Percentiles rank a stretch among this genome's conserved stretches.
Evolutionary conservation across 2,797 vertebrate species (phyloP).

Genomic region (Onychomys leucogaster): DNA sequence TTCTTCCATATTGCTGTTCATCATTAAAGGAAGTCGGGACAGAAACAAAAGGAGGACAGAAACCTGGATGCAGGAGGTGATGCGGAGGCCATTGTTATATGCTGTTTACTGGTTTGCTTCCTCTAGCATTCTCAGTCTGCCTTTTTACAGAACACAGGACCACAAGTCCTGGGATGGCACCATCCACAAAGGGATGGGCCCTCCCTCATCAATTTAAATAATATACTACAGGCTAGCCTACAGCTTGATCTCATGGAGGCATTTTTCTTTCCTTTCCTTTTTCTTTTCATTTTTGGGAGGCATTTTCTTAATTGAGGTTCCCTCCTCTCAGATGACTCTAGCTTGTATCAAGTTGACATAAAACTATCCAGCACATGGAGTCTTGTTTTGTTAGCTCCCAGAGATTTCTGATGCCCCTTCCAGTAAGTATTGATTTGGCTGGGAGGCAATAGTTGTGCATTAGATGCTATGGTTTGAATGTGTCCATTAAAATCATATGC

Average conservation of each 20-base stretch:
- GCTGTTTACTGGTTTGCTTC: background rate
- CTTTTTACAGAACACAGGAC: background rate
- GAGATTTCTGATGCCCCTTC: background rate
- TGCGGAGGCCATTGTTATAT: background rate
- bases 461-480: background rate
- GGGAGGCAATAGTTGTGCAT: background rate
- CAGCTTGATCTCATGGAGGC: background rate
- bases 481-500: background rate
- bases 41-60: background rate
- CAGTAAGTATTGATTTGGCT: background rate
- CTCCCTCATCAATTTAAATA: background rate
- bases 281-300: background rate
- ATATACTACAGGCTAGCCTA: background rate
- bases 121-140: background rate
- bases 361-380: background rate
- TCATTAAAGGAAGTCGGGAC: background rate
- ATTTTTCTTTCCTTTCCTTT: background rate
- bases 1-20: background rate
- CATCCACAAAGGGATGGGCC: background rate
- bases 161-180: background rate
- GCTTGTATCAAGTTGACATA: background rate
- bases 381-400: background rate
- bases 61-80: background rate
- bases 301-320: background rate
- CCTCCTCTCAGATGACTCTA: background rate